Percentiles rank a stretch among this genome's conserved stretches.
Evolutionary conservation across 2,888 invertebrate species (phyloP).

Genomic region (Philhelius pedissequus): DNA sequence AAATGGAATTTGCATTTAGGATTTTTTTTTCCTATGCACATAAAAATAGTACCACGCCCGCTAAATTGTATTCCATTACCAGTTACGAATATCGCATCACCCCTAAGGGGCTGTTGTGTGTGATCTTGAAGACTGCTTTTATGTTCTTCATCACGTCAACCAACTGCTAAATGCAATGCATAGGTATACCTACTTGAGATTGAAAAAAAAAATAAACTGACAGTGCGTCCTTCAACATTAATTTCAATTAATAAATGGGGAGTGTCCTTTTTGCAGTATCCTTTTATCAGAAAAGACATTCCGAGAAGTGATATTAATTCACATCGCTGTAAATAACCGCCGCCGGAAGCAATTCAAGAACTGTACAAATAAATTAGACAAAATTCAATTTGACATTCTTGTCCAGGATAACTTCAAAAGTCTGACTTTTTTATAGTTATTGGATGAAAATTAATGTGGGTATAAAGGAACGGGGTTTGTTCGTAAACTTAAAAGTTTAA

Average conservation of each 20-base stretch:
- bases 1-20: conserved; percentile 61
- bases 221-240: conserved; percentile 46
- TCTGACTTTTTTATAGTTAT: too few relatives aligned
- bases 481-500: too few relatives aligned
- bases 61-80: conserved; percentile 29
- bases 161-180: conserved; percentile 29
- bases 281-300: too few relatives aligned
- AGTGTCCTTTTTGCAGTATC: conserved; percentile 25
- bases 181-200: not conserved
- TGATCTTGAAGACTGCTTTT: not conserved
- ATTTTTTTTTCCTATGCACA: conserved; percentile 38
- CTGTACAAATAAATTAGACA: too few relatives aligned
- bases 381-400: too few relatives aligned
- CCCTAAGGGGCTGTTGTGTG: not conserved
- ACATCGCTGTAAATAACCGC: not conserved
- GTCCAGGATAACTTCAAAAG: too few relatives aligned
- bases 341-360: too few relatives aligned
- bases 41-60: conserved; percentile 9
- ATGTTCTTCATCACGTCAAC: not conserved
- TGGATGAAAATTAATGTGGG: too few relatives aligned
- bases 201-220: conserved; percentile 7
- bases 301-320: not conserved
- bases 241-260: conserved; percentile 48
- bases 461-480: too few relatives aligned
- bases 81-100: not conserved